phyloP scores from a whole-genome alignment of 2,113 vertebrate genomes.

The Syngnathus typhle region DNA sequence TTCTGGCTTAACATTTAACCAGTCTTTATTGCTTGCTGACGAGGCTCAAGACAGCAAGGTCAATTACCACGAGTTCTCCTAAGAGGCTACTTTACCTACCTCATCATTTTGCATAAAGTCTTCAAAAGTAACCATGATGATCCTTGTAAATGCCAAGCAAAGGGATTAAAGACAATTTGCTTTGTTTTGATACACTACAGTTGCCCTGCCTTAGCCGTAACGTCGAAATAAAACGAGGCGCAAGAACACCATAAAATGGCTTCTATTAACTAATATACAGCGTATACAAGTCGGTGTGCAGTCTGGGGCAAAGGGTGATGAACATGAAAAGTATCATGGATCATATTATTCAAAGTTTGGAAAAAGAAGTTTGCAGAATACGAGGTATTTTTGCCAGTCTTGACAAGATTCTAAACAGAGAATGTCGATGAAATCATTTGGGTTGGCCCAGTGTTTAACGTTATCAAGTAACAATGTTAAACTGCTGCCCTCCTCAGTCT shows the following conservation, averaged over 20 bases:
- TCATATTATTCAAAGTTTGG: slow-evolving; percentile 43
- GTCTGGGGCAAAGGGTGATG: slow-evolving; percentile 41
- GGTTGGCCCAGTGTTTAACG: slow-evolving; percentile 34
- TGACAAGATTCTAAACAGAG: slow-evolving; percentile 51
- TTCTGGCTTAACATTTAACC: slow-evolving; percentile 69
- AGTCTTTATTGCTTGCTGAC: slow-evolving; percentile 69
- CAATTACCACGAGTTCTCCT: slow-evolving; percentile 63
- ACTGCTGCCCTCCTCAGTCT: not conserved
- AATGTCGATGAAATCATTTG: slow-evolving; percentile 47
- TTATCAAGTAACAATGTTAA: slow-evolving; percentile 27
- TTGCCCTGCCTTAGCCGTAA: slow-evolving; percentile 27
- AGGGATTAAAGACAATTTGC: slow-evolving; percentile 41
- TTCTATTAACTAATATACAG: slow-evolving; percentile 46
- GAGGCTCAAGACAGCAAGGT: slow-evolving; percentile 69
- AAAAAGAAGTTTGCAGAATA: slow-evolving; percentile 19
- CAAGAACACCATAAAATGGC: slow-evolving; percentile 7
- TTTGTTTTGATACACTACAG: slow-evolving; percentile 52
- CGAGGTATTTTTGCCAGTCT: slow-evolving; percentile 13
- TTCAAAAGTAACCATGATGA: slow-evolving; percentile 53
- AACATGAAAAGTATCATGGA: slow-evolving; percentile 45
- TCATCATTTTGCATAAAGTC: slow-evolving; percentile 58
- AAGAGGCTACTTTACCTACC: slow-evolving; percentile 56
- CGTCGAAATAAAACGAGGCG: slow-evolving; percentile 28
- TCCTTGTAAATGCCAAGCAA: slow-evolving; percentile 42
- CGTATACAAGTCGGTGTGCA: slow-evolving; percentile 18